Evolutionary conservation across 2,888 invertebrate genomes (phyloP), one percentile per base, ranked within the genome.

Genomic region (Catocala sponsa): DNA sequence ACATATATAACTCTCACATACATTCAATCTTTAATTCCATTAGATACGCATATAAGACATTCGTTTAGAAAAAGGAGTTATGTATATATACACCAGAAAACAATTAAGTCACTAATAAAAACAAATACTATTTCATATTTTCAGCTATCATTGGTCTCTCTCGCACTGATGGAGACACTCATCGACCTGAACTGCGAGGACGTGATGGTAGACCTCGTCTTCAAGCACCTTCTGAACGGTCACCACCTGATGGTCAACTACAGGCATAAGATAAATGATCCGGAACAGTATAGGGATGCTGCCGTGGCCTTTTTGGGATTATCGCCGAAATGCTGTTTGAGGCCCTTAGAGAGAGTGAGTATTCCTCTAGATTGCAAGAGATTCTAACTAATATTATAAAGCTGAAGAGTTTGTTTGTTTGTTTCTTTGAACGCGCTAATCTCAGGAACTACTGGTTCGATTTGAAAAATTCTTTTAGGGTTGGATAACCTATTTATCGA

Each of bases 161-260:
- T 99, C 78, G 97, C 98, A 0, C 91, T 99, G 10, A 98, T 99
- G 90, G 97, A 98, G 86, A 98, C 98, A 0, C 94, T 99, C 65
- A 95, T 99, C 55, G 97, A 98, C 79, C 94, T 99, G 66, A 98
- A 99, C 90, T 99, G 98, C 91, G 99, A 99, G 90, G 99, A 99
- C 88, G 96, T 99, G 50, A 98, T 99, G 98, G 94, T 98, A 78
- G 98, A 99, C 84, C 94, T 99, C 53, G 96, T 98, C 51, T 96
- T 98, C 84, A 98, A 98, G 84, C 97, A 98, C 85, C 95, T 99
- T 0, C 73, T 93, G 1, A 87, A 83, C 61, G 94, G 94, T 0
- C 88, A 90, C 53, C 91, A 94, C 54, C 72, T 94, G 5, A 84
- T 85, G 79, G 79, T 85, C 0, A 72, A 86, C 9, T 87, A 89